Evolutionary conservation across 2,888 invertebrate species (phyloP), one percentile per base, ranked within the genome.

Genomic region (Calephelis perditalis): DNA sequence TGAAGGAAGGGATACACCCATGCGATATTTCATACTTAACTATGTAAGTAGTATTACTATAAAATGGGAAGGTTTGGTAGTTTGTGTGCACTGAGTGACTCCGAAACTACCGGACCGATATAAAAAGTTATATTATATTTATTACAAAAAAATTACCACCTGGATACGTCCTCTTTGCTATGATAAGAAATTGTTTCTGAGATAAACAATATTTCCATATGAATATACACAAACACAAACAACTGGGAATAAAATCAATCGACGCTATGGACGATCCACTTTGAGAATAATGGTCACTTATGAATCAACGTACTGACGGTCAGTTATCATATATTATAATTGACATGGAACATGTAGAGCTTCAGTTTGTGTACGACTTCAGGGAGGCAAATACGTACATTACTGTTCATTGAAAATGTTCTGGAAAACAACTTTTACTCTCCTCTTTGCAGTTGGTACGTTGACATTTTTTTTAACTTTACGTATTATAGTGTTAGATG

Each of bases 391-490:
- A 62, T 71, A 67, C 61, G 63, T 65, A 65, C 44, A 60, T 60
- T 61, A 55, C 63, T 46, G 63, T 59, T 62, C 63, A 66, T 65
- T 63, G 64, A 76, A 67, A 58, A 85, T 83, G 81, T 70, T 84
- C 70, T 77, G 77, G 72, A 85, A 81, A 77, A 65, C 73, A 35
- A 58, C 78, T 60, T 62, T 82, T 45, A 67, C 82, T 36, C 70
- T 75, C 61, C 65, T 75, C 36, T 67, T 82, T 65, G 75, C 69
- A 2, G 75, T 75, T 56, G 83, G 84, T 84, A 69, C 80, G 84
- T 74, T 40, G 6, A 40, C 40, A 40, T 7, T 40, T 40, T 26
- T 26, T 26, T 26, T 2, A 26, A 26, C 26, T 26, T 26, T 26
- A 26, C 26, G 26, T 26, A 26, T 26, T 26, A 26, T 26, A 26